Evolutionary conservation across 2,797 vertebrate genomes (phyloP).

Genomic region (Ataeniobius toweri): DNA sequence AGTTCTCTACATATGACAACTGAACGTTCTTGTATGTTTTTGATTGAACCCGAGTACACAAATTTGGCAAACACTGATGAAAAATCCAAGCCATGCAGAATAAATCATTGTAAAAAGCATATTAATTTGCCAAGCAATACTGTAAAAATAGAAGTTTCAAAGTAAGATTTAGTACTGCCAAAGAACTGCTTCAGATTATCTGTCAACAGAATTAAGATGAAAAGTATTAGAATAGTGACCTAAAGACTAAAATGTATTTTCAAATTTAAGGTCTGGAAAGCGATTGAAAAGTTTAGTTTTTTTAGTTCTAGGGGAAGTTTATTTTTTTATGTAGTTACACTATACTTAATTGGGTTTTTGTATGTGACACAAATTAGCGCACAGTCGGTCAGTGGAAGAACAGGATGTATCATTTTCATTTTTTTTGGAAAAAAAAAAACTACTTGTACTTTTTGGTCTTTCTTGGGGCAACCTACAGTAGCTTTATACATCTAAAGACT

Average conservation of each 20-base stretch:
- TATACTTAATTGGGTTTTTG: neutral
- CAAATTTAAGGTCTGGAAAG: no score
- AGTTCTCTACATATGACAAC: neutral
- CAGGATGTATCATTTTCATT: neutral
- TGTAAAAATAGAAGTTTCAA: constrained; percentile 11
- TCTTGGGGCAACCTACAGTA: neutral
- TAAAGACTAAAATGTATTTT: neutral
- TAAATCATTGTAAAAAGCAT: constrained; percentile 22
- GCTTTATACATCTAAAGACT: neutral
- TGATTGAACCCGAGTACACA: constrained; percentile 7
- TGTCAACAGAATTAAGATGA: neutral
- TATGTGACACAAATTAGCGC: no score
- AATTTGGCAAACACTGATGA: constrained; percentile 18
- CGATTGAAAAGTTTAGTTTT: neutral
- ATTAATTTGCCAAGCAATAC: constrained; percentile 25
- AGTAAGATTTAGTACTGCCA: neutral
- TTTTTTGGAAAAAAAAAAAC: neutral
- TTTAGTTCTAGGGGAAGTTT: neutral
- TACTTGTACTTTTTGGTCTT: neutral
- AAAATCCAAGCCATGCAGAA: constrained; percentile 19
- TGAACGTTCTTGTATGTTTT: constrained; percentile 9
- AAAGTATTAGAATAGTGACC: neutral
- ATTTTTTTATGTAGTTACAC: neutral
- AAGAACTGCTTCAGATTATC: neutral
- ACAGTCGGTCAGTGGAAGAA: neutral